Base-by-base conservation (phyloP, 1,140 invertebrate species). In the Drosophila sechellia region DNA sequence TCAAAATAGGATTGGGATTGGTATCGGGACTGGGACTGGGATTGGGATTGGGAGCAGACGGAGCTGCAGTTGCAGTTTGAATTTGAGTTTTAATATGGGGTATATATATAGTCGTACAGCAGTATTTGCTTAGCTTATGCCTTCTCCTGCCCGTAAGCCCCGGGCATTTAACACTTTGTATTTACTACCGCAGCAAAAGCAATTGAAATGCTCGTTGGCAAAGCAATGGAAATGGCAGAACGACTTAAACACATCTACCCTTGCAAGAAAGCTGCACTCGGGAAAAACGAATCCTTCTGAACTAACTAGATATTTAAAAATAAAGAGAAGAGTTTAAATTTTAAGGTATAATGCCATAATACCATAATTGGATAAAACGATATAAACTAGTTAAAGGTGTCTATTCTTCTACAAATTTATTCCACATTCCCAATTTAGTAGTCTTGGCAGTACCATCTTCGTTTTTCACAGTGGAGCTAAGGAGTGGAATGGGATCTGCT, bases 121-220 rank as follows among this genome's bases (percentile, higher is more conserved):
- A 34, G 64, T 77, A 76, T 83, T 79, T 84, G 80, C 80, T 77
- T 68, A 77, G 64, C 59, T 57, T 68, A 65, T 48, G 59, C 43
- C 49, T n/a, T 35, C 17, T 4, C 17, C 43, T 34, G 60, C 68
- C 31, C 45, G 48, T 15, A 65, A 68, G 64, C 68, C 64, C 49
- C 64, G 54, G 66, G 66, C 76, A 79, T 89, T 87, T 89, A 87
- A 79, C 84, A 87, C 83, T 79, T 89, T 89, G 70, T 83, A 87
- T 72, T 83, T 76, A 68, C 83, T 72, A 50, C 64, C 46, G 60
- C 64, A 80, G 81, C 70, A 54, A 61, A n/a, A 57, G 76, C 40
- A 74, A 59, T 55, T 79, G 76, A 57, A 73, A 39, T 31, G 27
- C 45, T 50, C 66, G 58, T 45, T 57, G 54, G 35, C 40, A 39